Conservation (phyloP, 2,797 vertebrate genomes). For the Trichosurus vulpecula region DNA sequence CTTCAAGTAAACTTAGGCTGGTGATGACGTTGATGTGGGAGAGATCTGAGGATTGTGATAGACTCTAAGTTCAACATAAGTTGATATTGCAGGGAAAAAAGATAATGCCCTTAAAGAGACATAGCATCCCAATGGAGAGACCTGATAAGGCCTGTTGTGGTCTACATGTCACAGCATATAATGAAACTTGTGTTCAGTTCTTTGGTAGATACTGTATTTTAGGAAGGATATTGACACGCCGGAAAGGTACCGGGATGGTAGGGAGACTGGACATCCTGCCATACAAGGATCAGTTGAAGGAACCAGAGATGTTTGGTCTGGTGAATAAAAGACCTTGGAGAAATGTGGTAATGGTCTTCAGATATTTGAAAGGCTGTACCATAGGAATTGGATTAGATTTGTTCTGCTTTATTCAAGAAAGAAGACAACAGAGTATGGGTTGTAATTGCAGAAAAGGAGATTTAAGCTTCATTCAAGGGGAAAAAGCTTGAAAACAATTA, state of each 20-base stretch:
- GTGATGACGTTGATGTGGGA: neutral
- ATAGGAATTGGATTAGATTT: neutral
- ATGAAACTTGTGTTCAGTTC: neutral
- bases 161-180: neutral
- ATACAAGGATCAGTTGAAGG: neutral
- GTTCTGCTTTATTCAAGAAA: neutral
- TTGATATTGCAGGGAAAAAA: neutral
- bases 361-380: neutral
- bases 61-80: neutral
- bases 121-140: neutral
- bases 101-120: neutral
- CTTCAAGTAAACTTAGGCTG: neutral
- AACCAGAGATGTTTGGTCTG: neutral
- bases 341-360: neutral
- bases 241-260: neutral
- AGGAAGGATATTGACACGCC: neutral
- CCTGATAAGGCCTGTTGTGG: neutral
- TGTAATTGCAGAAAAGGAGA: neutral
- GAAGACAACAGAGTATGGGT: neutral
- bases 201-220: neutral
- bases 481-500: neutral
- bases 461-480: neutral
- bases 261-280: neutral
- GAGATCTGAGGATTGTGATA: neutral
- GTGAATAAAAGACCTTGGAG: neutral